Evolutionary conservation across 2,888 invertebrate species (phyloP).

Genomic region (Himalopsyche japonica): DNA sequence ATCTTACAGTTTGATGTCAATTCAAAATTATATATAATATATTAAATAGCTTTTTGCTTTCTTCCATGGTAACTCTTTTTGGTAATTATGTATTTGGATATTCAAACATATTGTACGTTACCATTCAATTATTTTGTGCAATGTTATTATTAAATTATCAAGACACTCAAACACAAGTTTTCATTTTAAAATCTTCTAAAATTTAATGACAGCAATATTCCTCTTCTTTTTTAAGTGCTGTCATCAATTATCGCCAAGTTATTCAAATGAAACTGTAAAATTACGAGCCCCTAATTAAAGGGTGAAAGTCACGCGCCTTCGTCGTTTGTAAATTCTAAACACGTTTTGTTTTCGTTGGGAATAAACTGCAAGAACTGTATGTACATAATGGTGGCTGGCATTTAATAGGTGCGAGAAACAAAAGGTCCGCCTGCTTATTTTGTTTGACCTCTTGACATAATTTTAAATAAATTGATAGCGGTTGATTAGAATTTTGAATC

Average conservation of each 20-base stretch:
- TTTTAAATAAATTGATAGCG: neutral
- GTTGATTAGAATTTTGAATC: neutral
- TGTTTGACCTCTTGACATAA: neutral
- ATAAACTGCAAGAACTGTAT: neutral
- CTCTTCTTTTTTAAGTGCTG: neutral
- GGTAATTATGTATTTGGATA: no score
- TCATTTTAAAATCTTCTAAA: neutral
- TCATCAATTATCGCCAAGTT: neutral
- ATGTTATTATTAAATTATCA: no score
- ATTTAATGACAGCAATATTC: neutral
- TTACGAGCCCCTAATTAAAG: neutral
- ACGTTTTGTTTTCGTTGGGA: neutral
- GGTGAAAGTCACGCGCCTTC: neutral
- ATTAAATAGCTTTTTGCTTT: no score
- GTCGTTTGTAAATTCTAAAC: neutral
- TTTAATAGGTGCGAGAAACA: neutral
- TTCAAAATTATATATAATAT: no score
- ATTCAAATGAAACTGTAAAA: neutral
- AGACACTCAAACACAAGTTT: neutral
- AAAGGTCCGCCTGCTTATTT: neutral
- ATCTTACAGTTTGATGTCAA: no score
- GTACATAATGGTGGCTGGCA: neutral
- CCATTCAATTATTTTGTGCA: no score
- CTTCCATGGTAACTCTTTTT: no score
- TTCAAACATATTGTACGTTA: no score